These are phyloP conservation scores for Melanostigma gelatinosum DNA, from an alignment of 2,113 vertebrate genomes.

Conservation along the genomic window DNA sequence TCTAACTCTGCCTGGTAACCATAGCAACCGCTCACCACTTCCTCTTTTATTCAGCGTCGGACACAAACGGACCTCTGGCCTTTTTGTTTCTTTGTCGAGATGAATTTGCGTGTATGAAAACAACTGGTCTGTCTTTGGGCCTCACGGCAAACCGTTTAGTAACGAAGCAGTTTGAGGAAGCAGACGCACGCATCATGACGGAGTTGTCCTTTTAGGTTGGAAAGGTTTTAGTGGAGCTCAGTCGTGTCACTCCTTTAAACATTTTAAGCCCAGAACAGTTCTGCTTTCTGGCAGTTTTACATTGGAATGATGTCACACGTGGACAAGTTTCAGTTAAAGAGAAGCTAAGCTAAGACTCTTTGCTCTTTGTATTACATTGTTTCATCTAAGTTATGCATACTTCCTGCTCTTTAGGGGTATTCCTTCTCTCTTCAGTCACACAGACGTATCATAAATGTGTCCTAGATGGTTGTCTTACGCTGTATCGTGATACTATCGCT, in stretches of 20 bases:
- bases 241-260: background rate
- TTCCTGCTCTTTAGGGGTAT: background rate
- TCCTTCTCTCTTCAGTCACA: background rate
- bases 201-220: background rate
- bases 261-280: background rate
- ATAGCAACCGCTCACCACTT: background rate
- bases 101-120: background rate
- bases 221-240: background rate
- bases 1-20: background rate
- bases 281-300: background rate
- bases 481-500: too few relatives aligned
- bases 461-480: too few relatives aligned
- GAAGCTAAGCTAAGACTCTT: too few relatives aligned
- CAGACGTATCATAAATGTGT: too few relatives aligned
- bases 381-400: background rate
- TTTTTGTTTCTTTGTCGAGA: background rate
- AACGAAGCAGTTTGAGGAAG: background rate
- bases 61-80: background rate
- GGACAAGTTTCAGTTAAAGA: background rate
- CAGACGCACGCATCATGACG: too few relatives aligned
- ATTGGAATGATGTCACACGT: background rate
- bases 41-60: background rate
- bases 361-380: background rate
- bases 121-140: background rate
- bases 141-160: background rate